These are phyloP conservation scores for Zonotrichia albicollis DNA, from an alignment of 2,797 vertebrate genomes.

Conservation along the genomic window DNA sequence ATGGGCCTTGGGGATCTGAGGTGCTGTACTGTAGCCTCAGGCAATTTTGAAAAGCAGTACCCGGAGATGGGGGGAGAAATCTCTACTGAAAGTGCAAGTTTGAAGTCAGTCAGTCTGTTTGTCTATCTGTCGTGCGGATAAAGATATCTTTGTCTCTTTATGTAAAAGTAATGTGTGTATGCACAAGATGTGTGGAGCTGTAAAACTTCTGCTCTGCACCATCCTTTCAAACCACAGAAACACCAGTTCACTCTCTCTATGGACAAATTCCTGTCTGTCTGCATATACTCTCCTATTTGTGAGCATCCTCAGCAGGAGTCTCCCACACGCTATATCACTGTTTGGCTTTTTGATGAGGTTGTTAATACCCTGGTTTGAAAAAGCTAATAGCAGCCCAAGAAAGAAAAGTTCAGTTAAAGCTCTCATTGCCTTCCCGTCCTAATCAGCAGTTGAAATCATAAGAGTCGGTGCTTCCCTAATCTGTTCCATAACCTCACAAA, in stretches of 20 bases:
- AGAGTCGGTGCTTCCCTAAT: neutral
- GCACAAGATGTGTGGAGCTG: constrained; percentile 48
- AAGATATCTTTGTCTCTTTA: constrained; percentile 78
- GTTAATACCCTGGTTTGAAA: constrained; percentile 55
- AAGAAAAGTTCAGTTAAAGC: constrained; percentile 57
- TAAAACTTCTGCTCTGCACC: constrained; percentile 50
- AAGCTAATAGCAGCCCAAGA: constrained; percentile 52
- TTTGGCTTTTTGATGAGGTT: constrained; percentile 59
- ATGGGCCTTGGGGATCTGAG: constrained; percentile 98
- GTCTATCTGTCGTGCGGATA: constrained; percentile 66
- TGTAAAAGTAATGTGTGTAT: constrained; percentile 58
- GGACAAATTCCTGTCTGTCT: constrained; percentile 53
- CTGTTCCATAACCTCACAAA: constrained; percentile 26
- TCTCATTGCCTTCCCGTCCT: constrained; percentile 34
- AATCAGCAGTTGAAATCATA: constrained; percentile 22
- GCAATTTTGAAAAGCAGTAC: constrained; percentile 97
- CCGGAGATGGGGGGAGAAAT: constrained; percentile 81
- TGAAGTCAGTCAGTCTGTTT: constrained; percentile 80
- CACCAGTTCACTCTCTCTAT: constrained; percentile 4
- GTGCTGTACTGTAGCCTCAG: constrained; percentile 96
- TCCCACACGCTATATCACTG: constrained; percentile 40
- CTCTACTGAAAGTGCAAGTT: constrained; percentile 78
- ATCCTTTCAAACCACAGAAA: constrained; percentile 40
- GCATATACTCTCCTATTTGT: constrained; percentile 44
- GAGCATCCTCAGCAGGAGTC: constrained; percentile 64